Evolutionary conservation across 2,888 invertebrate genomes (phyloP).

Genomic region (Pharmacophagus antenor): DNA sequence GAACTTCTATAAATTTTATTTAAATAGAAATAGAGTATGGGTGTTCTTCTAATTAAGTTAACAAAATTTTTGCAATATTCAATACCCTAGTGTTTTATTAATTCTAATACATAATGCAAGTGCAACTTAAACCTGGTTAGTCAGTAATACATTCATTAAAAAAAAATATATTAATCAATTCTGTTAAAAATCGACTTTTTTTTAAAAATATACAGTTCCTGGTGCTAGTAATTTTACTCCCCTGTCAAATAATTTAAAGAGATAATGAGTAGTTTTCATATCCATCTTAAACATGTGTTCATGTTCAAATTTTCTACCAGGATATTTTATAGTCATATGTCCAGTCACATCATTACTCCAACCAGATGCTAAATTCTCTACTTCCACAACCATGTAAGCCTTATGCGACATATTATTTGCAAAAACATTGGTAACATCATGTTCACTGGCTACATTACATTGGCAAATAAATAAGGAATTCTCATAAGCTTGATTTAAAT

Average conservation of each 20-base stretch:
- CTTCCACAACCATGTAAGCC: conserved; percentile 82
- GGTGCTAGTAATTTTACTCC: conserved; percentile 88
- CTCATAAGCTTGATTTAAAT: conserved; percentile 51
- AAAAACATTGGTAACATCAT: conserved; percentile 80
- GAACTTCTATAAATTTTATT: too few relatives aligned
- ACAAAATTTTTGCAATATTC: not conserved
- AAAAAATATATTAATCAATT: not conserved
- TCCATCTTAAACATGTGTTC: conserved; percentile 54
- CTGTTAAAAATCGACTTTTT: not conserved
- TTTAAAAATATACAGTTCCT: conserved; percentile 67
- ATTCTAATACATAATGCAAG: not conserved
- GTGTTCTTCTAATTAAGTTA: not conserved
- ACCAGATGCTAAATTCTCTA: conserved; percentile 86
- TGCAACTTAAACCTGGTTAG: not conserved
- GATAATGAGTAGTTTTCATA: conserved; percentile 63
- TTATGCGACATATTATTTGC: conserved; percentile 83
- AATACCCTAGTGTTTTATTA: not conserved
- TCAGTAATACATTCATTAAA: not conserved
- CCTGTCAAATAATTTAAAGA: conserved; percentile 87
- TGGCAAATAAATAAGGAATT: conserved; percentile 74
- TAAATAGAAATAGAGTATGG: too few relatives aligned
- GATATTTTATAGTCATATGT: conserved; percentile 78
- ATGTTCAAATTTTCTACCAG: conserved; percentile 56
- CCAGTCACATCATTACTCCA: conserved; percentile 88
- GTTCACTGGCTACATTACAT: conserved; percentile 80